Conservation (phyloP, 1,140 invertebrate species). For the Bombus breviceps region DNA sequence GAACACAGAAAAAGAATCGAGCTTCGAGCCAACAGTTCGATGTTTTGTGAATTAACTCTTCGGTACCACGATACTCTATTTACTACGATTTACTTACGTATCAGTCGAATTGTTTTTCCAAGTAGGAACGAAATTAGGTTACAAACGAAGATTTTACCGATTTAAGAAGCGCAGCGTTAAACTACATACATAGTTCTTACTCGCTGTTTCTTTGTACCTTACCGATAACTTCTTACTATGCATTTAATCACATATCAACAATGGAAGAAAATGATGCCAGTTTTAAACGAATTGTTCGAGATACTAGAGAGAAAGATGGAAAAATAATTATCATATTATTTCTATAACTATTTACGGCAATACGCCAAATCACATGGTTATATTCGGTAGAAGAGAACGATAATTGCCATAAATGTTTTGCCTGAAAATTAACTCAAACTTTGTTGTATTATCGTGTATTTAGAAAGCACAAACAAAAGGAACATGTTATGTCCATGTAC, state of each 20-base stretch:
- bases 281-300: not conserved
- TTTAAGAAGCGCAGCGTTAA: not conserved
- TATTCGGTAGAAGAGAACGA: not conserved
- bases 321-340: not conserved
- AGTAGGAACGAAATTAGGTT: not conserved
- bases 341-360: not conserved
- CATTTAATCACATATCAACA: constrained; percentile 42
- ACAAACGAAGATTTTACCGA: not conserved
- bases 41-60: not conserved
- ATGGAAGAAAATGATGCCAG: not conserved
- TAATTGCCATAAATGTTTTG: not conserved
- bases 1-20: not conserved
- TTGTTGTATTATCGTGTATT: no score
- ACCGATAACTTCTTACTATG: not conserved
- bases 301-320: not conserved
- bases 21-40: not conserved
- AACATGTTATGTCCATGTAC: not conserved
- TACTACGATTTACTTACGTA: constrained; percentile 32
- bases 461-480: no score
- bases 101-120: constrained; percentile 9
- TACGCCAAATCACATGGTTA: not conserved
- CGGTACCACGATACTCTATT: not conserved
- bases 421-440: not conserved
- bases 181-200: not conserved
- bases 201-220: not conserved